A percentile compares a stretch with the other conserved stretches of the same genome.
Evolutionary conservation across 2,113 vertebrate species (phyloP).

Genomic region (Xyrauchen texanus): DNA sequence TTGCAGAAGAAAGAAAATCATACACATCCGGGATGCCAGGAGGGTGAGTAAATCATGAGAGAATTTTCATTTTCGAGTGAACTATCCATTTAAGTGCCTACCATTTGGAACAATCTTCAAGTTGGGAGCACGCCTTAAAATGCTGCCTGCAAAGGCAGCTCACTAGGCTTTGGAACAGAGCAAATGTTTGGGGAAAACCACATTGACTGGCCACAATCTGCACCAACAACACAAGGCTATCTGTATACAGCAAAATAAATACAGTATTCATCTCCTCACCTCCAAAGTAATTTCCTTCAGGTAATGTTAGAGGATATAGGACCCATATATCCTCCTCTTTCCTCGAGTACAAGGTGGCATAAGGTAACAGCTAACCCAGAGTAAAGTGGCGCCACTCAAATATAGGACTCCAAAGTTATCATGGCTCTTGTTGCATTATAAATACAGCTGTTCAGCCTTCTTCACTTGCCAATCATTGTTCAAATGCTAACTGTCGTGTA

Average conservation of each 20-base stretch:
- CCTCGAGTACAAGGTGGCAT: not conserved
- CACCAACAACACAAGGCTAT: not conserved
- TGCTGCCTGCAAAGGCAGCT: no score
- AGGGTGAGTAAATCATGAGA: no score
- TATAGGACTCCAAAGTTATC: constrained; percentile 13
- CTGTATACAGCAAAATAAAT: constrained; percentile 1
- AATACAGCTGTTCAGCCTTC: constrained; percentile 34
- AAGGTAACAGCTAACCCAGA: not conserved
- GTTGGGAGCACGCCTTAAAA: no score
- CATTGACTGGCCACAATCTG: constrained; percentile 1
- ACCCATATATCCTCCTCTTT: not conserved
- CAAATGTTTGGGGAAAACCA: not conserved
- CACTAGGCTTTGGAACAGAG: no score
- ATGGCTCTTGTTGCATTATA: constrained; percentile 42
- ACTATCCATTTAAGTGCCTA: no score
- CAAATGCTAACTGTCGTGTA: constrained; percentile 44
- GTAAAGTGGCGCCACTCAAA: constrained; percentile 23
- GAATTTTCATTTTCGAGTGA: no score
- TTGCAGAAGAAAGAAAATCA: no score
- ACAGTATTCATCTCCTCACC: constrained; percentile 5
- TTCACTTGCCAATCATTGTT: constrained; percentile 12
- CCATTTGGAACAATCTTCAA: no score
- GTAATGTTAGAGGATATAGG: constrained; percentile 13
- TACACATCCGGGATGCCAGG: no score
- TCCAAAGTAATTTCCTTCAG: constrained; percentile 10